Base-by-base conservation (phyloP, 2,113 vertebrate genomes). In the Passerina amoena region DNA sequence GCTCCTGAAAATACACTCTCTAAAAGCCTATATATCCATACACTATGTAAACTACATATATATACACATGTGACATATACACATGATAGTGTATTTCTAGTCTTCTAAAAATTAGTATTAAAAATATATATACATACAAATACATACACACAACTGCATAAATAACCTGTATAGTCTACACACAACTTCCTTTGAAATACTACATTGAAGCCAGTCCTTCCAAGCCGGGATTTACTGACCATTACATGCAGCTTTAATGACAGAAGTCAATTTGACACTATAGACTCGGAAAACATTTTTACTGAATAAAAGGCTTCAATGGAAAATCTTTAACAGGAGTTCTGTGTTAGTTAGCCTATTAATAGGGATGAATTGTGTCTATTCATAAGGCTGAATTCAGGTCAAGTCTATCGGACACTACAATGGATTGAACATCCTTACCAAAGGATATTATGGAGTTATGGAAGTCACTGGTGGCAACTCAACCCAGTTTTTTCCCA, bases 401-500 rank as follows among this genome's bases (percentile, higher is more conserved):
- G 22, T 50, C 44, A 60, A 65, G 33, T 25, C 61, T 37, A 48
- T 78, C 50, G 63, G 37, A 61, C 5, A 1, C 21, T 47, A 38
- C 1, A 10, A n/a, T 14, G 47, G 54, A 90, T 2, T 61, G 48
- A 87, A 59, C n/a, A 48, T 12, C 42, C 44, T 50, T 2, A 45
- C 18, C 30, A 57, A 66, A 66, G 54, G 47, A 54, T 35, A 21
- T 35, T 25, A 73, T 3, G 37, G 45, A 77, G 28, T 61, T 51
- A 37, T 21, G 50, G 28, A 78, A 86, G 65, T 61, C 89, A 82
- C 33, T 40, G 65, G 80, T 44, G 70, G 53, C 61, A 89, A 53
- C 0, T 15, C 61, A 79, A 53, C 25, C 20, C 80, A 64, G 1
- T 19, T 45, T 63, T 81, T 56, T 3, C 27, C 6, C 0, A 60